These are phyloP conservation scores for Pollenia amentaria DNA, from an alignment of 2,888 invertebrate species.

Conservation along the genomic window DNA sequence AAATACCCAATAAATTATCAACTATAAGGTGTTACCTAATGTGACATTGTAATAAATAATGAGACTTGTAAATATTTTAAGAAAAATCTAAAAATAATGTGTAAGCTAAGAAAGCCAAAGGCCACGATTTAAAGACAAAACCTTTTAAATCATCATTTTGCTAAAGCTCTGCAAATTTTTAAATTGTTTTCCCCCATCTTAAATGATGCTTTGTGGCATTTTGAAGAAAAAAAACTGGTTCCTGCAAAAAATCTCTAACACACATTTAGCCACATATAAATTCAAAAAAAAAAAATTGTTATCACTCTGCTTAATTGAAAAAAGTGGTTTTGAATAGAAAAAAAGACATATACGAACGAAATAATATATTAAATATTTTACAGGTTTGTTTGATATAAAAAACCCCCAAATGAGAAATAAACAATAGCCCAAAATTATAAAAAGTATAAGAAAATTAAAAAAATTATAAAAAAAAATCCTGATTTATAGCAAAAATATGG, in stretches of 20 bases:
- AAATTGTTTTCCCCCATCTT: not conserved
- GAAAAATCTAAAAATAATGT: not conserved
- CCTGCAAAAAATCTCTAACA: not conserved
- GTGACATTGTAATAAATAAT: constrained; percentile 34
- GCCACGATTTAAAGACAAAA: not conserved
- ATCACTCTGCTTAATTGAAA: not conserved
- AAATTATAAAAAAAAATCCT: not conserved
- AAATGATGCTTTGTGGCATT: constrained; percentile 39
- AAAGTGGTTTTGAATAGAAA: constrained; percentile 31
- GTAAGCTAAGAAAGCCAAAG: constrained; percentile 35
- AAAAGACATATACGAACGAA: not conserved
- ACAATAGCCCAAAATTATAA: too few species aligned
- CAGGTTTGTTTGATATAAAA: not conserved
- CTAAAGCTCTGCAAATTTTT: constrained; percentile 2
- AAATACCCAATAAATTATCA: not conserved
- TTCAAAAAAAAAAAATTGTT: not conserved
- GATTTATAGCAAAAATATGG: not conserved
- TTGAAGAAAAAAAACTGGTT: constrained; percentile 18
- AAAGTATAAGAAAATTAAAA: not conserved
- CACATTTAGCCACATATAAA: not conserved
- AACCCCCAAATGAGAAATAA: not conserved
- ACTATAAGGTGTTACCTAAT: constrained; percentile 5
- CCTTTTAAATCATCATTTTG: not conserved
- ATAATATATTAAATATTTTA: not conserved
- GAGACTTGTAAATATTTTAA: not conserved